Base-by-base conservation (phyloP, 2,888 invertebrate species). In the Tortrix viridana region DNA sequence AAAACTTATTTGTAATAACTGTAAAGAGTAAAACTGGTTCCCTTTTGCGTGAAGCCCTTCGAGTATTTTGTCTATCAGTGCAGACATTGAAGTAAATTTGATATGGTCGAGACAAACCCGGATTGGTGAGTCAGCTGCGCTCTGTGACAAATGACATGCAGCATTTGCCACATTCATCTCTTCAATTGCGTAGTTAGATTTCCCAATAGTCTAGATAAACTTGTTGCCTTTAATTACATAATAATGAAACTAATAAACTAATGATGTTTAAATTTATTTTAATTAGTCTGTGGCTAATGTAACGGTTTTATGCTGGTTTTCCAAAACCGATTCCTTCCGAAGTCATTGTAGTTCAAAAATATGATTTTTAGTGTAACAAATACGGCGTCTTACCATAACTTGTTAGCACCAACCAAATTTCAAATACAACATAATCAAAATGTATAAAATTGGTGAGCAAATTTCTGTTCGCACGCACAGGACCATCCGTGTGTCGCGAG, bases 401-500 rank as follows among this genome's bases (percentile, higher is more conserved):
- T 32, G 32, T 0, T 32, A 32, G 32, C 32, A 12, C 12, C 3
- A 9, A 12, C 12, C 1, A 32, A 32, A 32, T 12, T 32, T 32
- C 12, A 3, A 3, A 26, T 0, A 3, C 26, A 32, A 12, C 32
- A 32, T 32, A 32, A 3, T 12, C 3, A 9, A 9, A 9, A 32
- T 32, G 12, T 32, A 1, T 32, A 1, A 32, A 32, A 32, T 32
- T 12, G 2, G 32, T 32, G 1, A n/a, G 19, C 14, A 3, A n/a
- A 6, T n/a, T 37, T 50, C 14, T 37, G 37, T 14, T 48, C 20
- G 58, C 20, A 19, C 16, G 50, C 18, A 55, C 48, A 22, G 50
- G 46, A 38, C 18, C 38, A 46, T 50, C 41, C 48, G 54, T 63
- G 58, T 63, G 58, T 58, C 53, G 57, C 38, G n/a, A 43, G 47